Percentiles rank a stretch among this genome's conserved stretches.
phyloP scores from a whole-genome alignment of 2,888 invertebrate genomes.

The Neoascia interrupta region DNA sequence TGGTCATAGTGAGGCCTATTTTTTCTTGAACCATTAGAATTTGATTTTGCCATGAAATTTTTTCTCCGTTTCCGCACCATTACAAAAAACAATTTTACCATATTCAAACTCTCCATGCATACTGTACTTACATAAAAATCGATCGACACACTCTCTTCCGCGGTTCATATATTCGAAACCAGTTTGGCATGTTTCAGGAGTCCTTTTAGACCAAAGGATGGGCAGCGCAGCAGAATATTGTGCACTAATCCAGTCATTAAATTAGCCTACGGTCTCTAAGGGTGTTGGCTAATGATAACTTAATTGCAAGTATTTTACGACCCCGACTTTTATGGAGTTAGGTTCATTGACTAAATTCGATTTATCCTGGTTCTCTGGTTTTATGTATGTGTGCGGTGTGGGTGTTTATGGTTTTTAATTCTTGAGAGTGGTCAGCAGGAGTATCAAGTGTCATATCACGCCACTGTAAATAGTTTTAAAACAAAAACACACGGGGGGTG shows the following conservation, averaged over 20 bases:
- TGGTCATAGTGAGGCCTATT: no score
- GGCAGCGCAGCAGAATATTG: constrained; percentile 4
- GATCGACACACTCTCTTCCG: constrained; percentile 11
- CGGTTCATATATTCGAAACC: constrained; percentile 34
- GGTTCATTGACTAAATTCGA: constrained; percentile 29
- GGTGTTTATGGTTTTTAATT: constrained; percentile 18
- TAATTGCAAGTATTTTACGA: constrained; percentile 32
- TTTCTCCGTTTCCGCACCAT: no score
- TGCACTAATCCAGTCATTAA: constrained; percentile 4
- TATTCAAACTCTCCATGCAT: neutral
- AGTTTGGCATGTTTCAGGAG: neutral
- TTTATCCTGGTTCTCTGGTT: constrained; percentile 31
- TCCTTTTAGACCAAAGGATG: constrained; percentile 40
- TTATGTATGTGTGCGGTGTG: neutral
- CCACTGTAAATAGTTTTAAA: constrained; percentile 22
- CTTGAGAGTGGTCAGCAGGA: constrained; percentile 46
- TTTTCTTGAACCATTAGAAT: no score
- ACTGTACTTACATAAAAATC: neutral
- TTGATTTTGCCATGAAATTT: no score
- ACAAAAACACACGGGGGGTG: neutral
- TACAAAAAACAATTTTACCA: no score
- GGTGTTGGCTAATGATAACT: constrained; percentile 11
- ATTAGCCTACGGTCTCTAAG: constrained; percentile 15
- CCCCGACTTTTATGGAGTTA: constrained; percentile 20
- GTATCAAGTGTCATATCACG: neutral